These are phyloP conservation scores for Patagioenas fasciata DNA, from an alignment of 2,113 vertebrate genomes.

Conservation along the genomic window DNA sequence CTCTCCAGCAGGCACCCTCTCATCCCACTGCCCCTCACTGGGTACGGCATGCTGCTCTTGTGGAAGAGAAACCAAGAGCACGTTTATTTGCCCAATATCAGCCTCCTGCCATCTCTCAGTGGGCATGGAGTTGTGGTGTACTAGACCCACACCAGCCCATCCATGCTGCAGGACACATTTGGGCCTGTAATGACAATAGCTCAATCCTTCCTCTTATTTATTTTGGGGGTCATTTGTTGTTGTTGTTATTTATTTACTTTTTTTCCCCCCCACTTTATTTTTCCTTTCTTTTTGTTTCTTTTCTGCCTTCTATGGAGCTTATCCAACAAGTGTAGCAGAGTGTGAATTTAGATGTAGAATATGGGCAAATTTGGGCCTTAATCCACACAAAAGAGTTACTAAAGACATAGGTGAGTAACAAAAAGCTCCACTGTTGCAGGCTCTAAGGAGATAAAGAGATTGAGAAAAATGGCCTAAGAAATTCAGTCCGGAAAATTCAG, in stretches of 20 bases:
- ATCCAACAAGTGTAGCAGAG: neutral
- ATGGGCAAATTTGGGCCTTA: neutral
- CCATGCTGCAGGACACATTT: neutral
- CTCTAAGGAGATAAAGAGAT: conserved; percentile 3
- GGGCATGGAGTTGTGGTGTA: fast-evolving
- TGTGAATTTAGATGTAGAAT: neutral
- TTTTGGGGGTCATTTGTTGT: no score
- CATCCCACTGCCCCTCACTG: neutral
- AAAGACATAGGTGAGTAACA: neutral
- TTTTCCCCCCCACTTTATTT: neutral
- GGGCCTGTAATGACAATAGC: neutral
- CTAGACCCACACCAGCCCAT: neutral
- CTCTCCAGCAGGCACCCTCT: neutral
- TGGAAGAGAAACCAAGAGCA: neutral
- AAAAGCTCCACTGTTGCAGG: neutral
- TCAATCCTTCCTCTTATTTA: neutral
- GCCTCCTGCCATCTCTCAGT: neutral
- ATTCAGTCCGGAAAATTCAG: neutral
- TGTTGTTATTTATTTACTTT: no score
- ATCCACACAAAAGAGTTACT: neutral
- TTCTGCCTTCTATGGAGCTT: neutral
- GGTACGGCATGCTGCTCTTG: neutral
- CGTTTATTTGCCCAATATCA: neutral
- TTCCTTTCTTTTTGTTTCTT: neutral
- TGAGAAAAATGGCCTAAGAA: conserved; percentile 22